These are phyloP conservation scores for Rhorus exstirpatorius DNA, from an alignment of 2,888 invertebrate species.

Conservation along the genomic window DNA sequence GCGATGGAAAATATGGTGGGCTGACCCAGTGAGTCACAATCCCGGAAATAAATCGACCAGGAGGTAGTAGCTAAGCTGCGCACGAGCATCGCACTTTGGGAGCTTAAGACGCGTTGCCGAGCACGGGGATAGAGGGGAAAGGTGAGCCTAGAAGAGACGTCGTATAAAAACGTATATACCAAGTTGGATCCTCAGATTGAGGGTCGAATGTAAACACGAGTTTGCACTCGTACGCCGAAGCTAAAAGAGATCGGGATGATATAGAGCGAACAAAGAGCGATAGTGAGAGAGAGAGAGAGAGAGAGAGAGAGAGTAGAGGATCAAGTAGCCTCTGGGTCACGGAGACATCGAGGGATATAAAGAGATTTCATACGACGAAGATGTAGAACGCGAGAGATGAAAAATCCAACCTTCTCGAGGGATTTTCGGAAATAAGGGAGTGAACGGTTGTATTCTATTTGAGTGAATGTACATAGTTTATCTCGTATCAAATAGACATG, in stretches of 20 bases:
- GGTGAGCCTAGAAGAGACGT: not conserved
- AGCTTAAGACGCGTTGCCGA: slow-evolving; percentile 9
- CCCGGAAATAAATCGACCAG: slow-evolving; percentile 25
- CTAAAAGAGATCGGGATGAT: slow-evolving; percentile 69
- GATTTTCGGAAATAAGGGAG: slow-evolving; percentile 56
- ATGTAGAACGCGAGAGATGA: slow-evolving; percentile 54
- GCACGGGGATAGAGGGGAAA: not conserved
- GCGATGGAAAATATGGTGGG: slow-evolving; percentile 6
- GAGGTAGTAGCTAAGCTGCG: not conserved
- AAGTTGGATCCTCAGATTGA: slow-evolving; percentile 59
- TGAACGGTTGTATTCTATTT: slow-evolving; percentile 72
- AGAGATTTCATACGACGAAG: slow-evolving; percentile 54
- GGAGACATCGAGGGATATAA: slow-evolving; percentile 26
- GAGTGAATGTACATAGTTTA: slow-evolving; percentile 59
- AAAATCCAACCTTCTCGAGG: slow-evolving; percentile 45
- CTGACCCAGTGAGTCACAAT: slow-evolving; percentile 32
- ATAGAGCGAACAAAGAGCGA: slow-evolving; percentile 39
- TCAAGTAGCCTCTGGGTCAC: slow-evolving; percentile 41
- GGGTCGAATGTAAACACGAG: slow-evolving; percentile 78
- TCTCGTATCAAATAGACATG: not conserved
- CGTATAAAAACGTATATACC: slow-evolving; percentile 42
- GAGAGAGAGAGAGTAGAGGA: slow-evolving; percentile 40
- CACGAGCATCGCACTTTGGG: not conserved
- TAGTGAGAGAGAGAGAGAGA: slow-evolving; percentile 64
- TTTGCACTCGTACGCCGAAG: slow-evolving; percentile 76